Conservation (phyloP, 2,113 vertebrate genomes). For the Eleginops maclovinus region DNA sequence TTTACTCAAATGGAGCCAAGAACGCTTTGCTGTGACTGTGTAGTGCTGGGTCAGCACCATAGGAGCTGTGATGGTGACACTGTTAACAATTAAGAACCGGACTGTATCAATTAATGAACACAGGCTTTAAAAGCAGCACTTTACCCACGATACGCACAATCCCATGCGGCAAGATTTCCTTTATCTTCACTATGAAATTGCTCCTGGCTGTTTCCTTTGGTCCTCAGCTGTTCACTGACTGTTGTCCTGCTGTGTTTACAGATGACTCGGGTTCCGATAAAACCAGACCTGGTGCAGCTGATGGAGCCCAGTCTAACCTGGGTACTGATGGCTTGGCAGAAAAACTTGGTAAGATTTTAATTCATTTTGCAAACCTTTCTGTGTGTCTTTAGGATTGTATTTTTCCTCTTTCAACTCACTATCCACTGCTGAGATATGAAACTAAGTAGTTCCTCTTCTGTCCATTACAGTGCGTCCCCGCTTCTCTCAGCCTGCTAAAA, state of each 20-base stretch:
- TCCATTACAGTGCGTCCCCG: conserved; percentile 89
- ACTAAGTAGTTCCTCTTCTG: not conserved
- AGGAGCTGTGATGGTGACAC: conserved; percentile 8
- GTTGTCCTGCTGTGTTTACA: conserved; percentile 64
- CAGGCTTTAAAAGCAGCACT: conserved; percentile 3
- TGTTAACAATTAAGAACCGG: not conserved
- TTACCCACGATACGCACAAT: too few species aligned
- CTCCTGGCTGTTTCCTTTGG: not conserved
- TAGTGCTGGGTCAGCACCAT: conserved; percentile 2
- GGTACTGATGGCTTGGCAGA: conserved; percentile 82
- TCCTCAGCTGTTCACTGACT: not conserved
- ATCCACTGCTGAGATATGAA: not conserved
- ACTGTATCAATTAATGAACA: not conserved
- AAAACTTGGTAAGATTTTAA: conserved; percentile 93
- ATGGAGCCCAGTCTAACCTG: conserved; percentile 78
- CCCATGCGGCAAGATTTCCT: not conserved
- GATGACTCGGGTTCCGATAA: conserved; percentile 89
- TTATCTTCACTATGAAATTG: not conserved
- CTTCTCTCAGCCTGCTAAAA: conserved; percentile 97
- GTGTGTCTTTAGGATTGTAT: too few species aligned
- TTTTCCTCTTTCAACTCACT: not conserved
- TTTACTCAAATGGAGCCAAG: conserved; percentile 45
- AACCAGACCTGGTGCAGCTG: conserved; percentile 75
- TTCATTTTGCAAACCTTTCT: not conserved
- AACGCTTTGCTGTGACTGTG: conserved; percentile 23